A percentile compares a stretch with the other conserved stretches of the same genome.
These are phyloP conservation scores for Malurus splendens DNA, from an alignment of 2,797 vertebrate genomes.

Conservation along the genomic window DNA sequence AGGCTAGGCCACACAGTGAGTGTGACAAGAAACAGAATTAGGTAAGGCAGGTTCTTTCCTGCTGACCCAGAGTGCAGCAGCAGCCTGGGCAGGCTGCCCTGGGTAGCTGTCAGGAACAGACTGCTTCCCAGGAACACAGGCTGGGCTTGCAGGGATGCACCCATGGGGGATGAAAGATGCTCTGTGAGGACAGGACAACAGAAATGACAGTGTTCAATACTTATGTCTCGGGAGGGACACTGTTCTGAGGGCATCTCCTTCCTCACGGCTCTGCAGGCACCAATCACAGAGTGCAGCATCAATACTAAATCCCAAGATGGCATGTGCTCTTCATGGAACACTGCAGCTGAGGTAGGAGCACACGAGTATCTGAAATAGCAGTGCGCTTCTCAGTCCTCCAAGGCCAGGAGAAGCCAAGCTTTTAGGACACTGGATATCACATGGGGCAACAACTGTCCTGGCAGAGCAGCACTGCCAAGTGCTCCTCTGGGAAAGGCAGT, in stretches of 20 bases:
- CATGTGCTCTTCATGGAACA: background rate
- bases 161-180: background rate
- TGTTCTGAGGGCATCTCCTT: background rate
- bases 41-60: background rate
- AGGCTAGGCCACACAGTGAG: background rate
- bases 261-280: background rate
- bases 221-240: background rate
- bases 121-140: fast-evolving
- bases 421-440: fast-evolving
- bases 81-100: background rate
- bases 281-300: background rate
- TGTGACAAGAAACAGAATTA: background rate
- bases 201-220: background rate
- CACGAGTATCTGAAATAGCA: fast-evolving
- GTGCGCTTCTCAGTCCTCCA: background rate
- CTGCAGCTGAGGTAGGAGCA: background rate
- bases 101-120: background rate
- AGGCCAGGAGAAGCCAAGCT: background rate
- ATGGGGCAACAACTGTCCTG: background rate
- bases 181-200: background rate
- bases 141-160: background rate
- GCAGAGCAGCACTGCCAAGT: background rate
- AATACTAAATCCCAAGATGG: background rate
- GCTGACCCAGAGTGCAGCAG: background rate
- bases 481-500: background rate